A percentile compares a stretch with the other conserved stretches of the same genome.
These are phyloP conservation scores for Cotesia chilonis DNA, from an alignment of 1,140 invertebrate species.

Conservation along the genomic window DNA sequence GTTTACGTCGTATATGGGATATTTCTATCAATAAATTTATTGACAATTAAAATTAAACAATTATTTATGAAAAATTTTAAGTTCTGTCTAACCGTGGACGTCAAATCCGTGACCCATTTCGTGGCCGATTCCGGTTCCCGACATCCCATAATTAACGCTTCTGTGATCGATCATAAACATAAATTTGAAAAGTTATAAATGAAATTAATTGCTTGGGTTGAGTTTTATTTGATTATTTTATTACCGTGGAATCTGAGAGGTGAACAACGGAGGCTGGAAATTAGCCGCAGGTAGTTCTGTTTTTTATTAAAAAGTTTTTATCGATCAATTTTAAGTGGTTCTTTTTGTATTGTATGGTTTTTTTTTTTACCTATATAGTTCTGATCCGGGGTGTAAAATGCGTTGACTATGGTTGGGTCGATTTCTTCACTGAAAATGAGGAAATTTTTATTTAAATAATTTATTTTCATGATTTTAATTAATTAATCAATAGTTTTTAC, in stretches of 20 bases:
- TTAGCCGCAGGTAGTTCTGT: conserved; percentile 76
- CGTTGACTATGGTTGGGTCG: conserved; percentile 33
- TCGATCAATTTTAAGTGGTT: conserved; percentile 29
- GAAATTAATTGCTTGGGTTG: not conserved
- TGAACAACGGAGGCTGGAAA: conserved; percentile 73
- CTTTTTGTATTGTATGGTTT: conserved; percentile 13
- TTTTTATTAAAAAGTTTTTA: conserved; percentile 48
- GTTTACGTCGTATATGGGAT: not conserved
- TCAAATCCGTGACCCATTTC: conserved; percentile 73
- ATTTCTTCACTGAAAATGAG: conserved; percentile 1
- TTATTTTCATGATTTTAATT: not conserved
- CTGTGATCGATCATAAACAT: conserved; percentile 31
- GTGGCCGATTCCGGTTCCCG: conserved; percentile 71
- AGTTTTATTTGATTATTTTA: conserved; percentile 26
- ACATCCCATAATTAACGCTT: conserved; percentile 53
- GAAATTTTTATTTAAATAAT: not conserved
- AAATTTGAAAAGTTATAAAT: conserved; percentile 19
- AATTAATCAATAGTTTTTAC: not conserved
- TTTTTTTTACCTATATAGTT: conserved; percentile 30
- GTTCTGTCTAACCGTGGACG: conserved; percentile 51
- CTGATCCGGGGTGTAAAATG: conserved; percentile 12
- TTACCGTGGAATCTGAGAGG: conserved; percentile 47
- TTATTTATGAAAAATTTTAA: not conserved
- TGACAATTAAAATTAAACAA: not conserved
- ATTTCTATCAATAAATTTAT: not conserved